Percentiles rank a stretch among this genome's conserved stretches.
phyloP scores from a whole-genome alignment of 2,113 vertebrate species.

The Oophaga pumilio region DNA sequence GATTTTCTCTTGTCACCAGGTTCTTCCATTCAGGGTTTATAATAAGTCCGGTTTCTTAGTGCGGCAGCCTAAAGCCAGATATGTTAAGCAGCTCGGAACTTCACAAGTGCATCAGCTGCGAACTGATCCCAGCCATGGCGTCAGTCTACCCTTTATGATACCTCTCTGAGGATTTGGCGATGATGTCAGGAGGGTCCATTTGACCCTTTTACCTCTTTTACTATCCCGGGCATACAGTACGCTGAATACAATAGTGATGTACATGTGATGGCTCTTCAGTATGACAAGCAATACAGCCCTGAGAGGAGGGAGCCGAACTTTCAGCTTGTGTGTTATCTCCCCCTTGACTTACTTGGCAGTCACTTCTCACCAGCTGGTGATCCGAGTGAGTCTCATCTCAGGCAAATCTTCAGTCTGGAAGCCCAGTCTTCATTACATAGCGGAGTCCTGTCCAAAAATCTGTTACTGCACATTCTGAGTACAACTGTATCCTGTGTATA shows the following conservation, averaged over 20 bases:
- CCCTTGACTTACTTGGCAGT: slow-evolving; percentile 44
- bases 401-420: slow-evolving; percentile 34
- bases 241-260: slow-evolving; percentile 4
- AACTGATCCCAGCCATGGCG: background rate
- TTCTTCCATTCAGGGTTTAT: background rate
- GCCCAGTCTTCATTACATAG: slow-evolving; percentile 24
- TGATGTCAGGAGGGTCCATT: slow-evolving; percentile 15
- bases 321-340: slow-evolving; percentile 31
- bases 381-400: slow-evolving; percentile 31
- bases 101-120: background rate
- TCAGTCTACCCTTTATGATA: slow-evolving; percentile 12
- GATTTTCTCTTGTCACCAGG: background rate
- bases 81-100: slow-evolving; percentile 14
- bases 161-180: background rate
- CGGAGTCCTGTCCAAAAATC: slow-evolving; percentile 20
- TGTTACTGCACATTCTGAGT: slow-evolving; percentile 23
- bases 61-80: background rate
- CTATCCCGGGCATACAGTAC: background rate
- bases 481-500: slow-evolving; percentile 16
- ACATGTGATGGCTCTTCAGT: slow-evolving; percentile 12
- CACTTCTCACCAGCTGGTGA: slow-evolving; percentile 38
- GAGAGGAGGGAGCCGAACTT: slow-evolving; percentile 27
- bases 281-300: slow-evolving; percentile 13
- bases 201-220: slow-evolving; percentile 24
- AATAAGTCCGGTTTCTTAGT: background rate